Evolutionary conservation across 2,113 vertebrate genomes (phyloP).

Genomic region (Ovis canadensis): DNA sequence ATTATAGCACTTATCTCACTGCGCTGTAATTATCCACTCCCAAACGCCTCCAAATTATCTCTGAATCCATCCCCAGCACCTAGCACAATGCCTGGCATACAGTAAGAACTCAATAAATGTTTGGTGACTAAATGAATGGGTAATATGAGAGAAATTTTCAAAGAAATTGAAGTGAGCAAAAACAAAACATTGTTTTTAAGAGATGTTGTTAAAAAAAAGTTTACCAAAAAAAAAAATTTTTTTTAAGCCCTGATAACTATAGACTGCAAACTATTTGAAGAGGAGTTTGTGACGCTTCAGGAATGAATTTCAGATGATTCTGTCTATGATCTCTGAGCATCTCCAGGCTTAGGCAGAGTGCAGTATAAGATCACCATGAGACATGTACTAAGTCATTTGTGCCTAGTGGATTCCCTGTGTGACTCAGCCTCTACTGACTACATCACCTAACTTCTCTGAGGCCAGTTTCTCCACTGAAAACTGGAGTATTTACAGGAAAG

Average conservation of each 20-base stretch:
- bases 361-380: background rate
- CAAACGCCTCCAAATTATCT: conserved; percentile 72
- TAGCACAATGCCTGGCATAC: conserved; percentile 71
- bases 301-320: background rate
- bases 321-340: background rate
- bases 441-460: background rate
- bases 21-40: conserved; percentile 73
- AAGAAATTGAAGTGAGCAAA: conserved; percentile 23
- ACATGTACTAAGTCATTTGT: background rate
- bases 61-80: conserved; percentile 67
- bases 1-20: conserved; percentile 72
- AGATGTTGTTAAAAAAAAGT: background rate
- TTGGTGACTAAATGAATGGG: conserved; percentile 57
- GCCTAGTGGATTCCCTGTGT: background rate
- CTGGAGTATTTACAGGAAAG: background rate
- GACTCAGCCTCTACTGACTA: background rate
- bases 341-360: background rate
- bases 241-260: background rate
- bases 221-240: background rate
- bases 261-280: background rate
- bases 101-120: conserved; percentile 72
- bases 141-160: conserved; percentile 25
- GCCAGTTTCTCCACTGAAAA: background rate
- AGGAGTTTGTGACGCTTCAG: background rate
- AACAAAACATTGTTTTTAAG: conserved; percentile 46